Percentiles rank a stretch among this genome's conserved stretches.
Evolutionary conservation across 2,113 vertebrate species (phyloP).

Genomic region (Promerops cafer): DNA sequence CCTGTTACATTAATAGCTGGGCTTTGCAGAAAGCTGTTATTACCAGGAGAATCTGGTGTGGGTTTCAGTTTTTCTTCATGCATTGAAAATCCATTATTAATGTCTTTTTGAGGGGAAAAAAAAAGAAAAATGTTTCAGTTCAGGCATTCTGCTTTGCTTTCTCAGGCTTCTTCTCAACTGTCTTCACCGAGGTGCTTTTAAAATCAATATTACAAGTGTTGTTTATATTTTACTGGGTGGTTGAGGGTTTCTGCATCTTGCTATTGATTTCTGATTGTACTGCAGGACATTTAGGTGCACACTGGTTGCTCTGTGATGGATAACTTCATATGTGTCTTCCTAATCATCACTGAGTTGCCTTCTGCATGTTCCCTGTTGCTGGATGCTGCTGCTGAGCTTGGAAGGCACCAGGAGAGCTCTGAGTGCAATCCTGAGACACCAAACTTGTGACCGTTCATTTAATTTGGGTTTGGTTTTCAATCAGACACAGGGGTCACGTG

Average conservation of each 20-base stretch:
- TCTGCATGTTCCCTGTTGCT: background rate
- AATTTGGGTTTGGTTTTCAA: background rate
- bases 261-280: slow-evolving; percentile 62
- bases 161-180: background rate
- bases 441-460: background rate
- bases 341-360: background rate
- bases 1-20: slow-evolving; percentile 64
- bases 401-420: background rate
- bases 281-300: slow-evolving; percentile 18
- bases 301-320: slow-evolving; percentile 12
- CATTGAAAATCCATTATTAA: slow-evolving; percentile 60
- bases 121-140: slow-evolving; percentile 30
- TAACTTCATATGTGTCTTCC: background rate
- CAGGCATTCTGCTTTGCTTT: slow-evolving; percentile 11
- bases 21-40: slow-evolving; percentile 68
- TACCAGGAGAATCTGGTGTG: slow-evolving; percentile 62
- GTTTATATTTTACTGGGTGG: slow-evolving; percentile 44
- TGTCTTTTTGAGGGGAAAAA: background rate
- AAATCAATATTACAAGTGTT: slow-evolving; percentile 61
- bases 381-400: background rate
- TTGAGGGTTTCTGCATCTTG: slow-evolving; percentile 15
- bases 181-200: slow-evolving; percentile 12
- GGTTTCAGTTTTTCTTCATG: slow-evolving; percentile 66
- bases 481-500: fast-evolving
- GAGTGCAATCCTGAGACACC: background rate